Base-by-base conservation (phyloP, 2,888 invertebrate genomes). In the Apantesis nais region DNA sequence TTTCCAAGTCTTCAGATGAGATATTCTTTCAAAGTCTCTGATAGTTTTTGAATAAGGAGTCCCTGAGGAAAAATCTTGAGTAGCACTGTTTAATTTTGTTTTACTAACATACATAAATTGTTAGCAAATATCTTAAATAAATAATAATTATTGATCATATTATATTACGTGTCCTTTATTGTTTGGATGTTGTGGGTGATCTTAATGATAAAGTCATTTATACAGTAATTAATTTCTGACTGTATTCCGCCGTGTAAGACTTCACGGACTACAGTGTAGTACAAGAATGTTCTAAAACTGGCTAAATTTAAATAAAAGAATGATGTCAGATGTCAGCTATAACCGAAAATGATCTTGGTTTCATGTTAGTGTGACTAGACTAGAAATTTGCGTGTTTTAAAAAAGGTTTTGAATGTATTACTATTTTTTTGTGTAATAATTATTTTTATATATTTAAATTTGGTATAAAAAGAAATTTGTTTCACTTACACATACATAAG, bases 31-130 rank as follows among this genome's bases (percentile, higher is more conserved):
- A 48, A 44, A 12, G 1, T 34, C 11, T 48, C 12, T 22, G 31
- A 37, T 37, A 55, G 12, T 55, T 55, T 22, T 60, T 67, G 62
- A 71, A 73, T 75, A 71, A n/a, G 61, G 34, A 62, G 34, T 12
- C n/a, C 1, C 34, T 22, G 37, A 62, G 61, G 61, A 37, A 62
- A 52, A 62, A 62, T 37, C 34, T 62, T 62, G 61, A 37, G n/a
- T 19, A 61, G n/a, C 25, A 37, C 16, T 58, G 25, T 34, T 37
- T 62, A 12, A 37, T 37, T 22, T 62, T 62, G 34, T 58, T 58
- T 37, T 34, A 37, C n/a, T n/a, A n/a, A n/a, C n/a, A n/a, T 22
- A 52, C n/a, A 52, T 52, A n/a, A 66, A 39, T 37, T 41, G 29
- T 60, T 67, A 67, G 14, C 66, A 60, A 60, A 62, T 62, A 31